Conservation (phyloP, 2,797 vertebrate genomes). For the Sebastes itinus region DNA sequence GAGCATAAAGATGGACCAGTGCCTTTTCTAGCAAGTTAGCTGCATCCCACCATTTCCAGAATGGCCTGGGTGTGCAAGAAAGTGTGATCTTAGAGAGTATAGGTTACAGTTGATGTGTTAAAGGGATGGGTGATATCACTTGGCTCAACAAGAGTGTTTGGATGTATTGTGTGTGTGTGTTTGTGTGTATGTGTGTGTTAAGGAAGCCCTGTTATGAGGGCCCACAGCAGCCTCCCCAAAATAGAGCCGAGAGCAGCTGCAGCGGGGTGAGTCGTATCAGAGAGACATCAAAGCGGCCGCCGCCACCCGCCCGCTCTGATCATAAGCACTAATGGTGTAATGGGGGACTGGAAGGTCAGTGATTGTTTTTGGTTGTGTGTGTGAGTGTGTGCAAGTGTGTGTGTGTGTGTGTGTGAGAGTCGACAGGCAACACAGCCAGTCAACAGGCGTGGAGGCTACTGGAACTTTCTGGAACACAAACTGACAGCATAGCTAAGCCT, state of each 20-base stretch:
- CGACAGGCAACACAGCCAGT: slow-evolving; percentile 17
- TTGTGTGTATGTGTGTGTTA: slow-evolving; percentile 56
- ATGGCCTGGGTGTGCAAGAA: neutral
- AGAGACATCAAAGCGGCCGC: slow-evolving; percentile 77
- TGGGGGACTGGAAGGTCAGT: slow-evolving; percentile 82
- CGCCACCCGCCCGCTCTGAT: slow-evolving; percentile 70
- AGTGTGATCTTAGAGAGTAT: slow-evolving; percentile 12
- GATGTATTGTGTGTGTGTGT: slow-evolving; percentile 51
- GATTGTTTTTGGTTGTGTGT: slow-evolving; percentile 75
- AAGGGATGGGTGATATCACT: slow-evolving; percentile 45
- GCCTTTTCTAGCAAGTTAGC: slow-evolving; percentile 17
- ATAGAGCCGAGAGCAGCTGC: slow-evolving; percentile 85
- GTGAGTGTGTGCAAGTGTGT: neutral
- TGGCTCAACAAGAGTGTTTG: slow-evolving; percentile 47
- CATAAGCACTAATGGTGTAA: slow-evolving; percentile 80
- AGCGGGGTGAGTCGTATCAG: slow-evolving; percentile 76
- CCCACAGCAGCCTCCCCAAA: slow-evolving; percentile 75
- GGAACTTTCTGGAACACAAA: slow-evolving; percentile 67
- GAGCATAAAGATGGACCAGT: neutral
- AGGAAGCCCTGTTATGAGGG: slow-evolving; percentile 65
- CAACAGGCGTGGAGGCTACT: slow-evolving; percentile 23
- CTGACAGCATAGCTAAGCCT: slow-evolving; percentile 55
- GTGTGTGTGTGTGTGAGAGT: slow-evolving; percentile 5
- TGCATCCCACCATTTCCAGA: slow-evolving; percentile 15
- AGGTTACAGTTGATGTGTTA: slow-evolving; percentile 1